These are phyloP conservation scores for Ormyrus thymus DNA, from an alignment of 2,888 invertebrate genomes.

Conservation along the genomic window DNA sequence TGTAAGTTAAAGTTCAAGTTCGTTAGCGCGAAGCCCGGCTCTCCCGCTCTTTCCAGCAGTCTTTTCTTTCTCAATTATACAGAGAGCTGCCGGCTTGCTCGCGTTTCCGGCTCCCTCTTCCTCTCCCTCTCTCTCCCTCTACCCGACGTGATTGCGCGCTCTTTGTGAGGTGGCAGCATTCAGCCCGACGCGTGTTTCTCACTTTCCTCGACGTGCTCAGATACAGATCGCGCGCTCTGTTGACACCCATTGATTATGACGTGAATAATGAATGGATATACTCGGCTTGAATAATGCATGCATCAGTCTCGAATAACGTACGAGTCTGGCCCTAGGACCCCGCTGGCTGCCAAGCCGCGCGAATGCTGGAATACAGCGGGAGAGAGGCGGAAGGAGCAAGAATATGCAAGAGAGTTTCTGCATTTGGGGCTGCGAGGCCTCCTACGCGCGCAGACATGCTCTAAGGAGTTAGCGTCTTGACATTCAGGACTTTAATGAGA, in stretches of 20 bases:
- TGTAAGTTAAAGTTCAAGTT: too few species aligned
- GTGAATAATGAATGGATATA: slow-evolving; percentile 70
- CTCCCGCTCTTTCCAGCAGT: not conserved
- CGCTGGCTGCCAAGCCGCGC: slow-evolving; percentile 13
- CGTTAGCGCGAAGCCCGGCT: too few species aligned
- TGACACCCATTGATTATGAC: slow-evolving; percentile 70
- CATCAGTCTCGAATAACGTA: slow-evolving; percentile 65
- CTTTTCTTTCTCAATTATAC: slow-evolving; percentile 14
- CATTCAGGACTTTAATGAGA: slow-evolving; percentile 37
- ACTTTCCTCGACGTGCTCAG: slow-evolving; percentile 58
- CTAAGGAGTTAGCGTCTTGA: slow-evolving; percentile 36
- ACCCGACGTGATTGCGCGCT: not conserved
- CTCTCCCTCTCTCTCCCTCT: slow-evolving; percentile 5
- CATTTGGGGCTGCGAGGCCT: slow-evolving; percentile 2
- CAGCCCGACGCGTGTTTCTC: slow-evolving; percentile 38
- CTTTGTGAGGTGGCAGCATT: slow-evolving; percentile 33
- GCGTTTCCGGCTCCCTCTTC: not conserved
- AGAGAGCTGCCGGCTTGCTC: not conserved
- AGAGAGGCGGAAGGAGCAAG: slow-evolving; percentile 5
- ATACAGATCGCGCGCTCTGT: slow-evolving; percentile 67
- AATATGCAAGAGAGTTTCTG: slow-evolving; percentile 23
- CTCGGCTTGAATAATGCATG: slow-evolving; percentile 69
- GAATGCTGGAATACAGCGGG: not conserved
- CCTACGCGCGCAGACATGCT: not conserved
- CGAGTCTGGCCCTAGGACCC: slow-evolving; percentile 46